Evolutionary conservation across 1,140 invertebrate genomes (phyloP), one percentile per base, ranked within the genome.

Genomic region (Rhyzopertha dominica): DNA sequence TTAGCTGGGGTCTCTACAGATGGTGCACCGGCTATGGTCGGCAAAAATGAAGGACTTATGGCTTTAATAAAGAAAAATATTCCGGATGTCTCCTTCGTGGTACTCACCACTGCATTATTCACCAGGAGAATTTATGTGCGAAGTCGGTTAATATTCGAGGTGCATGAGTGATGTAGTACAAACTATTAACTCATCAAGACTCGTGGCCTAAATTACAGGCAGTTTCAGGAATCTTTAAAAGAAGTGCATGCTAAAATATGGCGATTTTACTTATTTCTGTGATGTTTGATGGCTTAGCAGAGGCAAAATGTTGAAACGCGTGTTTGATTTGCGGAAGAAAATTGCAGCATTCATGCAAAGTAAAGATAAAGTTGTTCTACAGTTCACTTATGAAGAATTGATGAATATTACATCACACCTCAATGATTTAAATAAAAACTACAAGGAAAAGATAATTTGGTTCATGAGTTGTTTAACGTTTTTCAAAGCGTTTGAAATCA

Each of bases 161-260:
- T 59, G 54, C 32, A 63, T 65, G 52, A 38, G 52, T 20, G 37
- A 53, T 19, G 53, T 61, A 38, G 46, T 63, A 42, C 56, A 56
- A 50, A 53, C 43, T 51, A 50, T 66, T 16, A 65, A 67, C 47
- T 61, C 31, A 66, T 66, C 43, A 41, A 54, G 48, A 53, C 54
- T 30, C 51, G 50, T 36, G 56, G 44, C 39, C 61, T 65, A 20
- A 59, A 56, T 26, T 55, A 62, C 44, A 49, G 55, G 14, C 50
- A 62, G 40, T 66, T 67, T 48, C 49, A 61, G 53, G 49, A 60
- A 23, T 63, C 61, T 53, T 45, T 64, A 19, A 46, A 49, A 39
- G 56, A 62, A 45, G 46, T 63, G 22, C 50, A 62, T 36, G 50
- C 47, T n/a, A 31, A 43, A 60, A 37, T 66, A 59, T 56, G 43